Percentiles rank a stretch among this genome's conserved stretches.
phyloP scores from a whole-genome alignment of 2,888 invertebrate species.

The Clunio marinus region DNA sequence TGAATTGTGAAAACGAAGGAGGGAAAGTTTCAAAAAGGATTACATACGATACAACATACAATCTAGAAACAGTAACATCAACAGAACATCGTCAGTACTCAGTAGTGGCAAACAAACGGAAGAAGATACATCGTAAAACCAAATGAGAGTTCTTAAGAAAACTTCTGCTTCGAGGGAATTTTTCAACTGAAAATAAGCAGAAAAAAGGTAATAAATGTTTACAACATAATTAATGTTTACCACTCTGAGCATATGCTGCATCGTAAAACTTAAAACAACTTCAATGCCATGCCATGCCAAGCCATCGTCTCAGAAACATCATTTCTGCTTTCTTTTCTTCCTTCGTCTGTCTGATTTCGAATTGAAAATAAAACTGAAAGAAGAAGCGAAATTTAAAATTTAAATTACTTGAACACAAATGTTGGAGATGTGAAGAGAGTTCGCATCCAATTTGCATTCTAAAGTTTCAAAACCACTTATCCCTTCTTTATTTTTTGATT shows the following conservation, averaged over 20 bases:
- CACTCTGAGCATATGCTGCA: constrained; percentile 10
- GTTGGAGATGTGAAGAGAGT: no score
- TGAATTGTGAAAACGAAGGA: not conserved
- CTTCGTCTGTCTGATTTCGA: not conserved
- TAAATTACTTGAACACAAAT: no score
- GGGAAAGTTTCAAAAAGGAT: constrained; percentile 13
- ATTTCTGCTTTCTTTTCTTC: not conserved
- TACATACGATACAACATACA: not conserved
- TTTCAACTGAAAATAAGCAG: not conserved
- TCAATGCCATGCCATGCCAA: not conserved
- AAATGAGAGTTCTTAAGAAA: not conserved
- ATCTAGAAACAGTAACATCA: not conserved
- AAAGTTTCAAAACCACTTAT: no score
- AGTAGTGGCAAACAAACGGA: no score
- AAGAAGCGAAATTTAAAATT: not conserved
- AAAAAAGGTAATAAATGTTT: constrained; percentile 26
- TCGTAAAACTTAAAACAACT: not conserved
- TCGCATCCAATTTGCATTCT: no score
- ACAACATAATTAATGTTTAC: constrained; percentile 27
- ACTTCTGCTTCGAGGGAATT: not conserved
- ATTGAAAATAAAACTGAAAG: not conserved
- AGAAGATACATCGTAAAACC: no score
- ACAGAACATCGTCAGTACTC: no score
- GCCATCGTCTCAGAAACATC: not conserved
- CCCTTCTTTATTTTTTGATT: no score